Evolutionary conservation across 2,113 vertebrate genomes (phyloP), one percentile per base, ranked within the genome.

Genomic region (Melospiza melodia): DNA sequence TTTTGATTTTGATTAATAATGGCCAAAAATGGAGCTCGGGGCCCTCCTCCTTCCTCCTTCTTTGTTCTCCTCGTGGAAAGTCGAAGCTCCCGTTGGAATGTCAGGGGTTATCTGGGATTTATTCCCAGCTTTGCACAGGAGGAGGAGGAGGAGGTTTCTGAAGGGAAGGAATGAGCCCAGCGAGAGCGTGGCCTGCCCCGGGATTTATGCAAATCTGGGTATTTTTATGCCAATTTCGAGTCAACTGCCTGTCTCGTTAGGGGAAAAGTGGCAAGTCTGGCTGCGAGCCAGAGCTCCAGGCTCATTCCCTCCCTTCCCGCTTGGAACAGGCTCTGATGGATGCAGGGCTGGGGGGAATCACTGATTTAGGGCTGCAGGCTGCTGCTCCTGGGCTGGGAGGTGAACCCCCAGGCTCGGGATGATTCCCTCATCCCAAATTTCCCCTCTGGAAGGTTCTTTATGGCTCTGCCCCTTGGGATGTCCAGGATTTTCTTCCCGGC

Each of bases 141-240:
- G 81, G 76, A 39, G 39, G 39, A 84, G 48, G 48, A 95, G 66
- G 81, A 84, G 66, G 37, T 39, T 93, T 41, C 9, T 1, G 17
- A 48, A 49, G 66, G 57, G 74, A 44, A 79, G 87, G 88, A 57
- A 79, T 7, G 81, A 95, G 71, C 93, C 9, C 1, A 30, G 87
- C 5, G 0, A 27, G 87, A 27, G 87, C 63, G 5, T 52, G 75
- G 41, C 58, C 85, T 95, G 88, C 46, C 92, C 85, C 21, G 22
- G 87, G 90, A 88, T 95, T 94, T 95, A 94, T 94, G 92, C 86
- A 93, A 94, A 97, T 93, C 55, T 28, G 58, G 30, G 20, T 49
- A 20, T 80, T 94, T 97, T 92, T n/a, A 43, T 95, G 96, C 95
- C 94, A 94, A 94, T 92, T 94, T 69, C 11, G 72, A 96, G 58